A percentile compares a stretch with the other conserved stretches of the same genome.
Conservation (phyloP, 2,113 vertebrate species). For the Alethe diademata region DNA sequence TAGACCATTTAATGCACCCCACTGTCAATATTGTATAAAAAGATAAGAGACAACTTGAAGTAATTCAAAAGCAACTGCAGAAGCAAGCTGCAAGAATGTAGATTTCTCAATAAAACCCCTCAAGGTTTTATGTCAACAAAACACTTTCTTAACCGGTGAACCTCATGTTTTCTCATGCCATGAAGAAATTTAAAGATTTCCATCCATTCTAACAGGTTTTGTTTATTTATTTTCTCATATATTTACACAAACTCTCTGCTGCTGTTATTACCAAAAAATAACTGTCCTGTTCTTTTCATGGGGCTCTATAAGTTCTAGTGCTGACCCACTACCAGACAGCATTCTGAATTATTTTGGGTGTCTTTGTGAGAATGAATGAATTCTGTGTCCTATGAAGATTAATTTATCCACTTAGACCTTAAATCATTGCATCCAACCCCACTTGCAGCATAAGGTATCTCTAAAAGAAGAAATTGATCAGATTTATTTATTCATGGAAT, state of each 20-base stretch:
- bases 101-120: background rate
- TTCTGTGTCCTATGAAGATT: background rate
- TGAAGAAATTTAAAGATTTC: background rate
- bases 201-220: background rate
- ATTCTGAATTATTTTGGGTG: background rate
- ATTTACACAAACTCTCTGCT: background rate
- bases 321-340: background rate
- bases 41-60: background rate
- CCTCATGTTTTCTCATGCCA: background rate
- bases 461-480: background rate
- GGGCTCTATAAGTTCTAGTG: background rate
- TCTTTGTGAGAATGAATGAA: background rate
- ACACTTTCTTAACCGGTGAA: background rate
- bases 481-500: slow-evolving; percentile 9
- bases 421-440: background rate
- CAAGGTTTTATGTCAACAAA: background rate
- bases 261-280: background rate
- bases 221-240: background rate
- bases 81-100: background rate
- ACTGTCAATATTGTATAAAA: background rate
- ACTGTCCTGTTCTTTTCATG: background rate
- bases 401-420: background rate
- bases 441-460: background rate
- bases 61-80: background rate
- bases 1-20: background rate